These are phyloP conservation scores for Sitophilus oryzae DNA, from an alignment of 1,140 invertebrate species.

Conservation along the genomic window DNA sequence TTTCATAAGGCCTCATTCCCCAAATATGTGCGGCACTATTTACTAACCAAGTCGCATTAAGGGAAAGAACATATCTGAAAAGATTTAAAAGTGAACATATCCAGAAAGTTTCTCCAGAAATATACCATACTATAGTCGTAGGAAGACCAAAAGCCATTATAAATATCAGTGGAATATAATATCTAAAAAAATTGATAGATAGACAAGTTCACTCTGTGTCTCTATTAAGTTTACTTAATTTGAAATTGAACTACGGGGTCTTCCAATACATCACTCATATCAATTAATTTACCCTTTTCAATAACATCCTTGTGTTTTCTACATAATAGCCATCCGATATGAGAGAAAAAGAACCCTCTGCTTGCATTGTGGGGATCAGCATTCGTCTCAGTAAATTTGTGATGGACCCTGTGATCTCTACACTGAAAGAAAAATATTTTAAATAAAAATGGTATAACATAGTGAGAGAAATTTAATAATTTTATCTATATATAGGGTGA, in stretches of 20 bases:
- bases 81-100: slow-evolving; percentile 50
- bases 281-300: slow-evolving; percentile 69
- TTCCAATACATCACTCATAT: slow-evolving; percentile 71
- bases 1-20: slow-evolving; percentile 68
- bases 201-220: not conserved
- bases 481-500: no score
- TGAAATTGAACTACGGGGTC: slow-evolving; percentile 67
- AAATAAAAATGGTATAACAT: no score
- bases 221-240: slow-evolving; percentile 46
- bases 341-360: slow-evolving; percentile 87
- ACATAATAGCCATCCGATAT: slow-evolving; percentile 86
- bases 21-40: slow-evolving; percentile 75
- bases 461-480: no score
- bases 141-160: slow-evolving; percentile 70
- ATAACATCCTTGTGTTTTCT: slow-evolving; percentile 81
- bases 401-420: slow-evolving; percentile 83
- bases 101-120: slow-evolving; percentile 49
- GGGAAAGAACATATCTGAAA: slow-evolving; percentile 56
- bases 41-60: slow-evolving; percentile 73
- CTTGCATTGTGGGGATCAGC: slow-evolving; percentile 85
- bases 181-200: slow-evolving; percentile 52
- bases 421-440: no score
- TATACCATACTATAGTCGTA: slow-evolving; percentile 60
- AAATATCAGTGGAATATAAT: slow-evolving; percentile 65
- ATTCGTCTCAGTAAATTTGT: slow-evolving; percentile 87